Percentiles rank a stretch among this genome's conserved stretches.
These are phyloP conservation scores for Saxicola maurus DNA, from an alignment of 2,797 vertebrate species.

Conservation along the genomic window DNA sequence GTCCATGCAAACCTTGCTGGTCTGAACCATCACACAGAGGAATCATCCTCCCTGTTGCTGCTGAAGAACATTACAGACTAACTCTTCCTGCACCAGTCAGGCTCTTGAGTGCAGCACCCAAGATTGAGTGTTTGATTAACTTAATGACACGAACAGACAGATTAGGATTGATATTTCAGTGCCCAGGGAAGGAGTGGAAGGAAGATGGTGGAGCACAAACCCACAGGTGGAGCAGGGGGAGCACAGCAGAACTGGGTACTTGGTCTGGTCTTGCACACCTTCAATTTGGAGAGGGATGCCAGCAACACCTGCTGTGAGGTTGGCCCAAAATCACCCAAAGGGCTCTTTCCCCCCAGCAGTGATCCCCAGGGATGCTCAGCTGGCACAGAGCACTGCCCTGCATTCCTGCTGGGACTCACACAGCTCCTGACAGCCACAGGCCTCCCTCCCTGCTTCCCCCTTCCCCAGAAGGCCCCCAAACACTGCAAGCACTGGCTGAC, in stretches of 20 bases:
- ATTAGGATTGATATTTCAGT: too few species aligned
- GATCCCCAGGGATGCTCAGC: not conserved
- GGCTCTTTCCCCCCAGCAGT: not conserved
- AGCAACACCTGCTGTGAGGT: not conserved
- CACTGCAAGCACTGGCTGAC: slow-evolving; percentile 45
- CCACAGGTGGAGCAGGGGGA: not conserved
- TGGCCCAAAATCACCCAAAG: not conserved
- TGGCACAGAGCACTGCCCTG: not conserved
- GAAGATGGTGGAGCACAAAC: not conserved
- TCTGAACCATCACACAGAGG: rapidly evolving
- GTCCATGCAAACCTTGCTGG: rapidly evolving
- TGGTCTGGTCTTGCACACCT: not conserved
- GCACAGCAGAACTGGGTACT: not conserved
- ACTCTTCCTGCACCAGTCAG: not conserved
- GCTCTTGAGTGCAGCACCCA: not conserved
- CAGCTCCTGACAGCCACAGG: not conserved
- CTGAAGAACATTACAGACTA: not conserved
- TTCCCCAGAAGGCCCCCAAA: slow-evolving; percentile 22
- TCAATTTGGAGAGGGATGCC: not conserved
- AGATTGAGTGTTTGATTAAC: not conserved
- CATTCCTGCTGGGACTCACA: not conserved
- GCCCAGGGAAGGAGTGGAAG: not conserved
- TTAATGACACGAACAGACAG: rapidly evolving
- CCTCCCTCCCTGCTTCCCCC: not conserved
- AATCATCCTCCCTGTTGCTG: not conserved